phyloP scores from a whole-genome alignment of 2,888 invertebrate genomes.

The Parthenolecanium corni region DNA sequence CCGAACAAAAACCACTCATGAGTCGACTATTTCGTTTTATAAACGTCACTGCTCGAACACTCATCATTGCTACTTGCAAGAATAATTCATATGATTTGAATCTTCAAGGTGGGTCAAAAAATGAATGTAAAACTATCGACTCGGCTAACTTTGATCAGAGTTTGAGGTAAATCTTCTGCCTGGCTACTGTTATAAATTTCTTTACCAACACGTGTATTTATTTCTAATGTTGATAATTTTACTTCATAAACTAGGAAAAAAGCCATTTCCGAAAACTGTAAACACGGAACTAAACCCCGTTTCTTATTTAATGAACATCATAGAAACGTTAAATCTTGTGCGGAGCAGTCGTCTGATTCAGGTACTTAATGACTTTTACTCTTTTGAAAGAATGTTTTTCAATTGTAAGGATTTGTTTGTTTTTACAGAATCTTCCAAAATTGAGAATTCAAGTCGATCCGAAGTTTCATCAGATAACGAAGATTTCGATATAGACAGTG shows the following conservation, averaged over 20 bases:
- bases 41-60: conserved; percentile 62
- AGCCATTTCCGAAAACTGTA: neutral
- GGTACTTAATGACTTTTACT: conserved; percentile 2
- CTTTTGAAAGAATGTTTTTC: too few relatives aligned
- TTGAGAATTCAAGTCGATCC: neutral
- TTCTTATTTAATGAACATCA: conserved; percentile 19
- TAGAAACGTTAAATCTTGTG: conserved; percentile 5
- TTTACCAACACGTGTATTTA: neutral
- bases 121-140: neutral
- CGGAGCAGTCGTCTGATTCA: neutral
- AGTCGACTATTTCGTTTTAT: conserved; percentile 57
- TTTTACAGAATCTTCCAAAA: neutral
- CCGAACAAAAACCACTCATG: conserved; percentile 66
- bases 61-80: conserved; percentile 51
- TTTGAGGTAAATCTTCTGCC: conserved; percentile 30
- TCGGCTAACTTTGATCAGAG: neutral
- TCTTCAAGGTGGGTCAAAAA: neutral
- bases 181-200: conserved; percentile 1
- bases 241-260: neutral
- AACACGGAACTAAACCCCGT: conserved; percentile 2
- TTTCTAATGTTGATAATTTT: neutral
- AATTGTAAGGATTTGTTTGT: neutral
- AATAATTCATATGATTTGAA: neutral
- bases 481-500: conserved; percentile 32
- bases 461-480: conserved; percentile 20